Evolutionary conservation across 2,888 invertebrate genomes (phyloP).

Genomic region (Aleiodes testaceus): DNA sequence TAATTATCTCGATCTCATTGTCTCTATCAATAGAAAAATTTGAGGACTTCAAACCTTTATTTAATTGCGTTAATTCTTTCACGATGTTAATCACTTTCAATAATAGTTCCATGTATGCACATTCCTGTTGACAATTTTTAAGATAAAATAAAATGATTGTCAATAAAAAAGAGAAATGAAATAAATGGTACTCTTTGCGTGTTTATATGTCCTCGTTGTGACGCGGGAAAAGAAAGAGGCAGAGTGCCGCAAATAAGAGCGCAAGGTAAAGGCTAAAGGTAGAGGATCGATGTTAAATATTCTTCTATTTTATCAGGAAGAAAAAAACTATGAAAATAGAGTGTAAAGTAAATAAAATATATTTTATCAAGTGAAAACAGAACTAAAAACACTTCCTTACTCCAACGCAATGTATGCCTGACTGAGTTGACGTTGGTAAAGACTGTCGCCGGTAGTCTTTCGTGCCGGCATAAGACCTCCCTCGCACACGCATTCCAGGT

Average conservation of each 20-base stretch:
- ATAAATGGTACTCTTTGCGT: not conserved
- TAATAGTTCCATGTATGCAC: no score
- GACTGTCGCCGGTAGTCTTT: conserved; percentile 10
- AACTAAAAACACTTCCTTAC: conserved; percentile 45
- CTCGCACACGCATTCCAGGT: conserved; percentile 37
- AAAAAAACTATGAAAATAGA: not conserved
- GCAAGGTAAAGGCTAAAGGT: conserved; percentile 60
- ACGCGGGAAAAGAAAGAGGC: conserved; percentile 19
- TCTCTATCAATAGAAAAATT: no score
- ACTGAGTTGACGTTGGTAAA: conserved; percentile 42
- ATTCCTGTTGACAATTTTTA: not conserved
- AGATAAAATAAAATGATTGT: not conserved
- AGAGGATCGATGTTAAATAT: conserved; percentile 53
- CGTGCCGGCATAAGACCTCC: conserved; percentile 1
- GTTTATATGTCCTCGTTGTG: conserved; percentile 18
- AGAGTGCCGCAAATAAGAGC: conserved; percentile 40
- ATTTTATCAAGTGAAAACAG: conserved; percentile 1
- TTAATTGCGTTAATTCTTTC: not conserved
- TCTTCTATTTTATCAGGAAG: not conserved
- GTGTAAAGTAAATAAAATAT: conserved; percentile 7
- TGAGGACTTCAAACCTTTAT: not conserved
- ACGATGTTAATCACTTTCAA: conserved; percentile 2
- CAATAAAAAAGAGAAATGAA: not conserved
- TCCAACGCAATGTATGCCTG: conserved; percentile 48
- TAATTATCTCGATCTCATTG: no score